Percentiles rank a stretch among this genome's conserved stretches.
Evolutionary conservation across 23 tunicate species (phyloP).

Genomic region (Styela plicata): DNA sequence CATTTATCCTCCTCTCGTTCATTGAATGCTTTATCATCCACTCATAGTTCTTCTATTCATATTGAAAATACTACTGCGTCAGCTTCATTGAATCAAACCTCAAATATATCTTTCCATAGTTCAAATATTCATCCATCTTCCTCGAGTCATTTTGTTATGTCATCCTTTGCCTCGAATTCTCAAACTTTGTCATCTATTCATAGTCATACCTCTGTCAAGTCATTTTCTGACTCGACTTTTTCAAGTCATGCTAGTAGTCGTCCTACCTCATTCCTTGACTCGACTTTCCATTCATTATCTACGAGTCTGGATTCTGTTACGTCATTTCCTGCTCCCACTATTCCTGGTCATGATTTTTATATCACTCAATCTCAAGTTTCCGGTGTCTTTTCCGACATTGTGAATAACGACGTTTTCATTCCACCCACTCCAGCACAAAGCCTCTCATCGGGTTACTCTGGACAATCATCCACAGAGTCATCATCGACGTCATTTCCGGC

Average conservation of each 20-base stretch:
- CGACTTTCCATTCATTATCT: background rate
- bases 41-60: no score
- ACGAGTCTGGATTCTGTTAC: background rate
- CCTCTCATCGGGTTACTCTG: no score
- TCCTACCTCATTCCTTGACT: no score
- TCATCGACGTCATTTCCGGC: no score
- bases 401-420: background rate
- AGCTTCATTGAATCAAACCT: no score
- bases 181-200: background rate
- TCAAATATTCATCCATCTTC: background rate
- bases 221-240: background rate
- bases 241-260: no score
- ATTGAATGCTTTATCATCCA: background rate
- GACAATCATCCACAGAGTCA: no score
- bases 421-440: background rate
- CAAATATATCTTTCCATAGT: background rate
- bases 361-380: background rate
- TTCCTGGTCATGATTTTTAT: background rate
- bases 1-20: background rate
- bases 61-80: no score
- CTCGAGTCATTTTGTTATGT: background rate
- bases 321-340: background rate
- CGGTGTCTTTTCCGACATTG: background rate
- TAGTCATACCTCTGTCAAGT: background rate
- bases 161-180: background rate